Evolutionary conservation across 2,113 vertebrate genomes (phyloP), one percentile per base, ranked within the genome.

Genomic region (Ailuropoda melanoleuca): DNA sequence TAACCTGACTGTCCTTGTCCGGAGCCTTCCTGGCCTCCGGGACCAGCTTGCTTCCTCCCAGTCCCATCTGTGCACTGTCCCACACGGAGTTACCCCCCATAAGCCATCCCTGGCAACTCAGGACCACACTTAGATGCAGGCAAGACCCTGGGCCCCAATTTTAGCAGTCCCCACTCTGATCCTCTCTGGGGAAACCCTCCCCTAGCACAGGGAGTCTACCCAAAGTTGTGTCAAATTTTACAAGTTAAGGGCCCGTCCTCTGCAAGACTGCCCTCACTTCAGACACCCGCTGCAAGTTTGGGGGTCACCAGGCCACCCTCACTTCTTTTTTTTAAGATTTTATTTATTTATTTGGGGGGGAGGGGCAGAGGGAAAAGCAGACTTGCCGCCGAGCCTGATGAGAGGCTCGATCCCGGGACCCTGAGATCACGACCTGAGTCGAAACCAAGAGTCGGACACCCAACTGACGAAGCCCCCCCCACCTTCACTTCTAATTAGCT

Each of bases 211-310:
- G 75, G 31, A 34, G 75, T 21, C 93, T 80, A 31, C 70, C 60
- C 9, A 1, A 6, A 21, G 13, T 46, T 23, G 4, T 0, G 39
- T 31, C 31, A 3, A 3, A 75, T 24, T 34, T 55, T n/a, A 19
- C 48, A 60, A 4, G 84, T 29, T 77, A 46, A 17, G 3, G 26
- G 29, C 34, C 68, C 0, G 0, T 21, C 56, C 34, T 77, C n/a
- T 17, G 24, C n/a, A 34, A 31, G 39, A 23, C 6, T 3, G 10
- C 4, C 11, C 14, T 24, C 15, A 34, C 39, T 29, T 29, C 60
- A 37, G 83, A 70, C 24, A 31, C 58, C 43, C 24, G 75, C 29
- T 0, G 3, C 43, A 58, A 31, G 31, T 72, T 43, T 14, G 8
- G 34, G 29, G 50, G 17, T 43, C n/a, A 24, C 26, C 48, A 68